Evolutionary conservation across 2,888 invertebrate species (phyloP).

Genomic region (Eumacrocentrus americanus): DNA sequence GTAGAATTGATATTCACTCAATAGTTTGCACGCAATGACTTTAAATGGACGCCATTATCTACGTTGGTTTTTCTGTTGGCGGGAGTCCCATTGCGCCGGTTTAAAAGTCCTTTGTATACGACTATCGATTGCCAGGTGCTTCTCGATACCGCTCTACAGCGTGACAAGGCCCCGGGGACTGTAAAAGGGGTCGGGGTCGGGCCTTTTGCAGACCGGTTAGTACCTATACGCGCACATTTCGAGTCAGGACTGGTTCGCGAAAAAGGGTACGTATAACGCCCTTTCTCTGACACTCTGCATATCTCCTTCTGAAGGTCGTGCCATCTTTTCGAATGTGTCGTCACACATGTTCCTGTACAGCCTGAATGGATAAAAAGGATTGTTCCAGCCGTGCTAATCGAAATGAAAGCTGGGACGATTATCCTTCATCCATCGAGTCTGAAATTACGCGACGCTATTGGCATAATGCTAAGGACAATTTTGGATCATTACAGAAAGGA

Average conservation of each 20-base stretch:
- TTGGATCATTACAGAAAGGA: constrained; percentile 17
- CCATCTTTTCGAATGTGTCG: constrained; percentile 14
- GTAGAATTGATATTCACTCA: background rate
- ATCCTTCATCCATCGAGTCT: constrained; percentile 6
- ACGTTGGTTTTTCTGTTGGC: background rate
- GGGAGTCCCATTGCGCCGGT: background rate
- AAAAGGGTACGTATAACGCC: constrained; percentile 15
- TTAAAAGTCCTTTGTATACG: constrained; percentile 40
- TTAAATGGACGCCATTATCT: background rate
- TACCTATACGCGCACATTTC: constrained; percentile 23
- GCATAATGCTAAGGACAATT: constrained; percentile 18
- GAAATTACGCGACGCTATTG: constrained; percentile 27
- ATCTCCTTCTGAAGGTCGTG: constrained; percentile 25
- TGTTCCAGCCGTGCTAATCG: too few species aligned
- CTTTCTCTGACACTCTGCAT: constrained; percentile 11
- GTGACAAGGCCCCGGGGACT: constrained; percentile 43
- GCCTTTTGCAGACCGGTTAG: constrained; percentile 44
- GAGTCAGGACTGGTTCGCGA: constrained; percentile 26
- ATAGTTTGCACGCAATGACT: background rate
- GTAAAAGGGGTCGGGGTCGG: constrained; percentile 40
- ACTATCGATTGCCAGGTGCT: constrained; percentile 58
- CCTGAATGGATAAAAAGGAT: too few species aligned
- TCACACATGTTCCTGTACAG: too few species aligned
- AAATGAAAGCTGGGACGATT: too few species aligned
- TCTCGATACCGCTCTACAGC: constrained; percentile 47